phyloP scores from a whole-genome alignment of 64 coral and sea anemone species.

The Orbicella faveolata region DNA sequence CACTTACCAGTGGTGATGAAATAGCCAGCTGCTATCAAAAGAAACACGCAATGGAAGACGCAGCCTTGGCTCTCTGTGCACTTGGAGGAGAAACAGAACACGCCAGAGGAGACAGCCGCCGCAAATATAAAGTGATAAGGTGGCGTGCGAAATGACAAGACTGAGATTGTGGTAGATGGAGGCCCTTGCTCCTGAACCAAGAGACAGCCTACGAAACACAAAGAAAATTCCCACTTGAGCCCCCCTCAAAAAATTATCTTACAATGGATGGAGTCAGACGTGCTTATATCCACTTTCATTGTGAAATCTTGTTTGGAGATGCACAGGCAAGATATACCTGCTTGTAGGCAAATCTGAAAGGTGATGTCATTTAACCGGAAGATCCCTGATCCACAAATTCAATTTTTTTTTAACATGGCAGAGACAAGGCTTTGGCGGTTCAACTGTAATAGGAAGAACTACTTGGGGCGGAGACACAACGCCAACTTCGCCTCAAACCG shows the following conservation, averaged over 20 bases:
- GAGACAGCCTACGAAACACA: constrained; percentile 15
- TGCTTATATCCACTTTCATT: constrained; percentile 20
- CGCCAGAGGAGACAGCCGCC: background rate
- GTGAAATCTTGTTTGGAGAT: constrained; percentile 25
- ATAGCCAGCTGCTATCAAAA: background rate
- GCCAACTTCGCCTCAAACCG: background rate
- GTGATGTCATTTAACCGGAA: background rate
- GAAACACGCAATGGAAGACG: background rate
- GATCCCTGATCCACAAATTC: constrained; percentile 10
- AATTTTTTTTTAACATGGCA: background rate
- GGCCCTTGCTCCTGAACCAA: background rate
- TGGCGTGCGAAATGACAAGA: background rate
- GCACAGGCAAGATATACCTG: background rate
- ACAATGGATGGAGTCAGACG: background rate
- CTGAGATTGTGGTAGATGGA: background rate
- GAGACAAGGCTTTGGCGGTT: background rate
- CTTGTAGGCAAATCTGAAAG: background rate
- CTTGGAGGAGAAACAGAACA: too few species aligned
- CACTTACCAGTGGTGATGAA: background rate
- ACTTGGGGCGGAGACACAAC: background rate
- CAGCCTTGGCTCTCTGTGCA: background rate
- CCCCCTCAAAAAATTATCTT: background rate
- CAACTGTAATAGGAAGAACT: background rate
- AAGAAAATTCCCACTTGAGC: background rate
- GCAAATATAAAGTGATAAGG: background rate